Conservation (phyloP, 2,797 vertebrate species). For the Simalia tracyae region DNA sequence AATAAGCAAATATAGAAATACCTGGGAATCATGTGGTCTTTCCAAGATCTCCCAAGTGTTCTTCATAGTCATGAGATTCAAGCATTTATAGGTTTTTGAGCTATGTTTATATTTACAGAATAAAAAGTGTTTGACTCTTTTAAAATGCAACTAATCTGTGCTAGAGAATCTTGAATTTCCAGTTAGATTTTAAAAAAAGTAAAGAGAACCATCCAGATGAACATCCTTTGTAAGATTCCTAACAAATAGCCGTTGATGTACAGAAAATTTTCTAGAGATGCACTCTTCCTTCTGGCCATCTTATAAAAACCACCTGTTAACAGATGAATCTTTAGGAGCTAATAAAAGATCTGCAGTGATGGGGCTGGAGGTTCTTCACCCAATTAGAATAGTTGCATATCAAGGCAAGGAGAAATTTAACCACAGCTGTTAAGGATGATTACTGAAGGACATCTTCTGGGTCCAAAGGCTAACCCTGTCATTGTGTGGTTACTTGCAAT, state of each 20-base stretch:
- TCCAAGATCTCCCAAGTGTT: not conserved
- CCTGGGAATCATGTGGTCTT: not conserved
- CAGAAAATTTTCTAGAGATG: not conserved
- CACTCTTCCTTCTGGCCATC: not conserved
- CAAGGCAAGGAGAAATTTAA: not conserved
- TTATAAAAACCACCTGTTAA: not conserved
- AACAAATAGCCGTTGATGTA: not conserved
- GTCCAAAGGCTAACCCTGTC: not conserved
- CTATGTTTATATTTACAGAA: not conserved
- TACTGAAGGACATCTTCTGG: not conserved
- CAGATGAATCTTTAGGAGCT: not conserved
- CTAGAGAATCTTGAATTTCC: not conserved
- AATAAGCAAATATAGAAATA: not conserved
- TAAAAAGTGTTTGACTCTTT: not conserved
- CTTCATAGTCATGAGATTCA: not conserved
- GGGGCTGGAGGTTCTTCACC: not conserved
- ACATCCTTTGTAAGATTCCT: not conserved
- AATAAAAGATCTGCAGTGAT: not conserved
- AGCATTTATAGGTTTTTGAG: not conserved
- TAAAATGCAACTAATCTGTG: not conserved
- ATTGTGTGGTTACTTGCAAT: not conserved
- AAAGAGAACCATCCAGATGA: not conserved
- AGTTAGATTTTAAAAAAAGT: not conserved
- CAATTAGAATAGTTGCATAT: not conserved
- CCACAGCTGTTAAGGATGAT: not conserved